Conservation (phyloP, 2,888 invertebrate genomes). For the Ceramica pisi region DNA sequence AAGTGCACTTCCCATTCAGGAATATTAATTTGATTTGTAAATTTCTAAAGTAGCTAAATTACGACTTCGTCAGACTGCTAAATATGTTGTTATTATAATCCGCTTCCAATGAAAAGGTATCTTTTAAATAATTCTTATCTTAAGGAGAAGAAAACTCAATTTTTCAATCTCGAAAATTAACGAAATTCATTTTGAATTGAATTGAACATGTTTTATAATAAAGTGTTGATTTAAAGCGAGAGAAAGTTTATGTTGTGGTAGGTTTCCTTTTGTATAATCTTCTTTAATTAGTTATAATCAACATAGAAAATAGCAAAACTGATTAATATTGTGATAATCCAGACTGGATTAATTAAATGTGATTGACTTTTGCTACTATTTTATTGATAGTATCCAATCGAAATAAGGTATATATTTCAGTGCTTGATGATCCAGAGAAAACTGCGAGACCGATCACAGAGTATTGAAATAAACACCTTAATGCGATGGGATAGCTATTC, state of each 20-base stretch:
- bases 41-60: background rate
- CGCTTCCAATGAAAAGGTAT: background rate
- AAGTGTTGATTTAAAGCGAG: constrained; percentile 51
- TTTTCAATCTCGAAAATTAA: background rate
- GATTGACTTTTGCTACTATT: constrained; percentile 1
- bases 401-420: no score
- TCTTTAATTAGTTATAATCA: constrained; percentile 9
- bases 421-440: no score
- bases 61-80: background rate
- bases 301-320: no score
- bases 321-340: no score
- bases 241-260: background rate
- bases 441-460: no score
- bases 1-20: background rate
- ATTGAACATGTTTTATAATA: constrained; percentile 14
- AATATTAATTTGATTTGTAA: background rate
- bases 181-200: constrained; percentile 24
- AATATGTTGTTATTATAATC: constrained; percentile 24
- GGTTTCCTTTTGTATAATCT: background rate
- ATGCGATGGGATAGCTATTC: no score
- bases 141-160: constrained; percentile 14
- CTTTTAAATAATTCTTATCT: background rate
- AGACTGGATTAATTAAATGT: background rate
- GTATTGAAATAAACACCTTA: no score
- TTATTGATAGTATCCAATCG: no score